phyloP scores from a whole-genome alignment of 2,888 invertebrate genomes.

The Eudemis profundana region DNA sequence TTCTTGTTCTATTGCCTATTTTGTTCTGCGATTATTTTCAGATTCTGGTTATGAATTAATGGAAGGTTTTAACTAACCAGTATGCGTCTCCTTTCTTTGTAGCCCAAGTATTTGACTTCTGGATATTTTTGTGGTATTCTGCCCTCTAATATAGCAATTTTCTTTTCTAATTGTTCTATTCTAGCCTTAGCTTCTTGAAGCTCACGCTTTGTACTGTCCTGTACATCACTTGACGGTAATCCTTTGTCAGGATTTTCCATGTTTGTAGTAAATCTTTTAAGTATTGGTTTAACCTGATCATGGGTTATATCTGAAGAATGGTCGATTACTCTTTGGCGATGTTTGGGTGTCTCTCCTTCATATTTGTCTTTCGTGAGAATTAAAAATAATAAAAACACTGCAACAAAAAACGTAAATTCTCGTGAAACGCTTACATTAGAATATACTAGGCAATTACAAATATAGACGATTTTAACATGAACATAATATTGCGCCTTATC shows the following conservation, averaged over 20 bases:
- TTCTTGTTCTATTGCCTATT: too few relatives aligned
- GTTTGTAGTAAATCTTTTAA: conserved; percentile 58
- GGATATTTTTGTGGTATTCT: conserved; percentile 94
- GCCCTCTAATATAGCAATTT: conserved; percentile 89
- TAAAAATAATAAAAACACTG: conserved; percentile 72
- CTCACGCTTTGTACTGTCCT: conserved; percentile 71
- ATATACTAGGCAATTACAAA: neutral
- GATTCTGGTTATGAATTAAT: neutral
- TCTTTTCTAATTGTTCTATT: conserved; percentile 89
- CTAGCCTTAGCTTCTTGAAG: conserved; percentile 87
- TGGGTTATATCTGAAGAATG: conserved; percentile 56
- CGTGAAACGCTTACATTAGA: neutral
- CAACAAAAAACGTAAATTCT: conserved; percentile 49
- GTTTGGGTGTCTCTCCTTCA: conserved; percentile 53
- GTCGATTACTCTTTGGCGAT: conserved; percentile 60
- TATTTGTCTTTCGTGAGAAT: conserved; percentile 62
- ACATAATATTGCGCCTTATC: conserved; percentile 1
- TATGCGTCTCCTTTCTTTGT: conserved; percentile 96
- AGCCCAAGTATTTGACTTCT: conserved; percentile 95
- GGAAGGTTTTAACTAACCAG: conserved; percentile 84
- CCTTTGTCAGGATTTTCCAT: conserved; percentile 54
- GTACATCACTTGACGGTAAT: conserved; percentile 53
- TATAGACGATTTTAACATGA: neutral
- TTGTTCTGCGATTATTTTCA: too few relatives aligned
- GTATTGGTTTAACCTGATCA: conserved; percentile 62